phyloP scores from a whole-genome alignment of 2,797 vertebrate species.

The Urophycis tenuis region DNA sequence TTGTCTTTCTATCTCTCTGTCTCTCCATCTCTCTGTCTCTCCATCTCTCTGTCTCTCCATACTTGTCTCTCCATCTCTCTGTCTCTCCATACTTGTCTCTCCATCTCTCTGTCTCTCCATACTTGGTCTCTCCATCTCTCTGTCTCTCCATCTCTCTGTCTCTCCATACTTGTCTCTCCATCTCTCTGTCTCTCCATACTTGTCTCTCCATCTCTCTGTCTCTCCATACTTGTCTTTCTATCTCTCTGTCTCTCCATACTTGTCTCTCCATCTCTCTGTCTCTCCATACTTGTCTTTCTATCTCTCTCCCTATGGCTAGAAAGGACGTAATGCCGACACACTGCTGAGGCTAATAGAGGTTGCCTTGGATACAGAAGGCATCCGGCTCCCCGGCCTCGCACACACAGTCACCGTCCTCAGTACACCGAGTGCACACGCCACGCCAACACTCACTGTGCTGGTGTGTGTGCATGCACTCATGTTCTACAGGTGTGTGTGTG shows the following conservation, averaged over 20 bases:
- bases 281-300: too few species aligned
- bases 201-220: not conserved
- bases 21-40: not conserved
- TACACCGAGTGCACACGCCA: not conserved
- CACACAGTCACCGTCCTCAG: conserved; percentile 15
- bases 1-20: not conserved
- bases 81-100: too few species aligned
- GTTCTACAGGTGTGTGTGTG: conserved; percentile 12
- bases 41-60: too few species aligned
- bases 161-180: not conserved
- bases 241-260: not conserved
- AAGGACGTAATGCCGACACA: conserved; percentile 40
- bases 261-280: not conserved
- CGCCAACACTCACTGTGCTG: not conserved
- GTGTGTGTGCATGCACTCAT: not conserved
- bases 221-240: not conserved
- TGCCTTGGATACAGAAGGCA: conserved; percentile 55
- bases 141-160: not conserved
- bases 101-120: not conserved
- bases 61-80: not conserved
- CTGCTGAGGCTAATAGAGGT: conserved; percentile 54
- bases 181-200: too few species aligned
- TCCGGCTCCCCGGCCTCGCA: conserved; percentile 22
- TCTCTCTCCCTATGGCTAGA: conserved; percentile 21
- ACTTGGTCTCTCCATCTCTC: not conserved